Conservation (phyloP, 2,888 invertebrate species). For the Troglohyphantes excavatus region DNA sequence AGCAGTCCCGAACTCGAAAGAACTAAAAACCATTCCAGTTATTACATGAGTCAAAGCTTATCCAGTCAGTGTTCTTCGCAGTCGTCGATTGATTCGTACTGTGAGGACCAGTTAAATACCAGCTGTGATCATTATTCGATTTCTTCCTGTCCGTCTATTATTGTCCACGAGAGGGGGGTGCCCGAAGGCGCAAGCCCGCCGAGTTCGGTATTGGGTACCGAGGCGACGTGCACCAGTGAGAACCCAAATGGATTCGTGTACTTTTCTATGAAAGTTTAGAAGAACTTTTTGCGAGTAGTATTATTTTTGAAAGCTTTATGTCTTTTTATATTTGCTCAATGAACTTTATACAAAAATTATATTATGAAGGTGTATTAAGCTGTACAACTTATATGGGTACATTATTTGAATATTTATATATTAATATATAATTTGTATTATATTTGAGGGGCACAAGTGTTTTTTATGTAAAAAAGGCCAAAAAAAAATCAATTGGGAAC, state of each 20-base stretch:
- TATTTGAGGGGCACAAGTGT: neutral
- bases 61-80: slow-evolving; percentile 51
- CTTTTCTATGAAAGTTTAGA: slow-evolving; percentile 72
- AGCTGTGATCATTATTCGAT: slow-evolving; percentile 69
- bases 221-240: slow-evolving; percentile 9
- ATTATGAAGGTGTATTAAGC: neutral
- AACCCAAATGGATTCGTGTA: slow-evolving; percentile 53
- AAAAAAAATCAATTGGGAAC: neutral
- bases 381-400: neutral
- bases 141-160: slow-evolving; percentile 67
- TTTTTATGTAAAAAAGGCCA: neutral
- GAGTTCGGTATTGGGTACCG: slow-evolving; percentile 9
- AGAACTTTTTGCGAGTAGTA: neutral
- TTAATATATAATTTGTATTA: neutral
- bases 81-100: slow-evolving; percentile 40
- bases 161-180: slow-evolving; percentile 63
- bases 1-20: neutral
- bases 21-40: neutral
- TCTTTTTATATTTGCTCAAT: slow-evolving; percentile 65
- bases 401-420: neutral
- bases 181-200: slow-evolving; percentile 77
- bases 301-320: slow-evolving; percentile 58
- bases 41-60: slow-evolving; percentile 48
- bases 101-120: slow-evolving; percentile 31
- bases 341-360: slow-evolving; percentile 31